These are phyloP conservation scores for Lontra canadensis DNA, from an alignment of 2,113 vertebrate species.

Conservation along the genomic window DNA sequence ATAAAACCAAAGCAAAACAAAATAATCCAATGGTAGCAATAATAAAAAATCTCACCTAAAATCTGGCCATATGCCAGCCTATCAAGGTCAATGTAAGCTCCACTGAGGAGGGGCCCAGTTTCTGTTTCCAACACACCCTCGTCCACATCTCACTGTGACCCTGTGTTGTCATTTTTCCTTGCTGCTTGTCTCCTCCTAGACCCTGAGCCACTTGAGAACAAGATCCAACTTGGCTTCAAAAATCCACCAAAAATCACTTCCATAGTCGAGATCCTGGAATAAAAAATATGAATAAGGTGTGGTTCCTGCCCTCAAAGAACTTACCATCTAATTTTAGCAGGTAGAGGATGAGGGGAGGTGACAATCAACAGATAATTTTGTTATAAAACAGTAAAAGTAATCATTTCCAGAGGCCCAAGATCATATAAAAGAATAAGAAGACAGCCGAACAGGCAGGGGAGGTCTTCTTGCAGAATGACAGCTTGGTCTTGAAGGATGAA, in stretches of 20 bases:
- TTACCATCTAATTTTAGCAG: background rate
- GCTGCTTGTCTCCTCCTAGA: background rate
- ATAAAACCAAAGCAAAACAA: background rate
- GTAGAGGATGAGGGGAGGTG: background rate
- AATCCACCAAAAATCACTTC: background rate
- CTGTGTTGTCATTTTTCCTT: background rate
- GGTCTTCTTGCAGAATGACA: background rate
- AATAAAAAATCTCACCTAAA: background rate
- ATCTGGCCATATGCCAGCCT: background rate
- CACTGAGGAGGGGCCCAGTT: background rate
- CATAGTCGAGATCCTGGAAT: background rate
- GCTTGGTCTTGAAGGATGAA: background rate
- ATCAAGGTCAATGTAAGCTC: no score
- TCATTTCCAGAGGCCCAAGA: background rate
- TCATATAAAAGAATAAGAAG: background rate
- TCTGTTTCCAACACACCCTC: background rate
- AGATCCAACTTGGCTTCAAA: background rate
- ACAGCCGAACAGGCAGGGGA: rapidly evolving
- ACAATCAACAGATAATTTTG: background rate
- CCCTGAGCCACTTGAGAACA: background rate
- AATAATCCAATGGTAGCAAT: background rate
- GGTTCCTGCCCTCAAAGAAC: background rate
- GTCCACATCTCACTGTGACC: background rate
- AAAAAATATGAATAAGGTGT: background rate
- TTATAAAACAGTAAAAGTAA: background rate